Base-by-base conservation (phyloP, 2,888 invertebrate species). In the Limnephilus marmoratus region DNA sequence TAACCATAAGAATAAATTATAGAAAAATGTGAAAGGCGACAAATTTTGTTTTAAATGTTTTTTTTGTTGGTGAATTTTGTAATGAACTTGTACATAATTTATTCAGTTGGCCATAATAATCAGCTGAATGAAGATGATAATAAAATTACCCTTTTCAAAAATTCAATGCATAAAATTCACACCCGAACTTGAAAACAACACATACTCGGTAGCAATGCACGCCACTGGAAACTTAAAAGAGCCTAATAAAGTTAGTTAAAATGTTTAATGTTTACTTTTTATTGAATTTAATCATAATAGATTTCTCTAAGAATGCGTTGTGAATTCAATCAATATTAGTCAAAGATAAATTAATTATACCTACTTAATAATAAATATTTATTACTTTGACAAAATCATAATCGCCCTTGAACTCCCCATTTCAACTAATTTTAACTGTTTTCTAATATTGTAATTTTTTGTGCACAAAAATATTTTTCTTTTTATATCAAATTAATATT, bases 251-350 rank as follows among this genome's bases (percentile, higher is more conserved):
- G 24, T 24, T 68, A n/a, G 24, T 24, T 68, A 68, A 68, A 68
- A 24, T n/a, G n/a, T 68, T 68, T 53, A 53, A 53, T 18, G 53
- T 53, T 53, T 68, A 68, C 68, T 68, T 68, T 68, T 68, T 68
- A 68, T 68, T 68, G 68, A 68, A 24, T n/a, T 24, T 82, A 82
- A 82, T 31, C 82, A 82, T 34, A 34, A 82, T 34, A 82, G 18
- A 34, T 82, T 82, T 34, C 31, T 34, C 82, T 34, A 82, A 34
- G 34, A 29, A 82, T 82, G 82, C 82, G 82, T 82, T 82, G 82
- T 82, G 82, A 82, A 82, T 82, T 82, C 82, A 82, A 82, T 82
- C 29, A 82, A 34, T 82, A 82, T 82, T 82, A 68, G 68, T 68
- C 68, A 68, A 68, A n/a, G 24, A 68, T 68, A 68, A 68, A 68